These are phyloP conservation scores for Maccullochella peelii DNA, from an alignment of 2,113 vertebrate species.

Conservation along the genomic window DNA sequence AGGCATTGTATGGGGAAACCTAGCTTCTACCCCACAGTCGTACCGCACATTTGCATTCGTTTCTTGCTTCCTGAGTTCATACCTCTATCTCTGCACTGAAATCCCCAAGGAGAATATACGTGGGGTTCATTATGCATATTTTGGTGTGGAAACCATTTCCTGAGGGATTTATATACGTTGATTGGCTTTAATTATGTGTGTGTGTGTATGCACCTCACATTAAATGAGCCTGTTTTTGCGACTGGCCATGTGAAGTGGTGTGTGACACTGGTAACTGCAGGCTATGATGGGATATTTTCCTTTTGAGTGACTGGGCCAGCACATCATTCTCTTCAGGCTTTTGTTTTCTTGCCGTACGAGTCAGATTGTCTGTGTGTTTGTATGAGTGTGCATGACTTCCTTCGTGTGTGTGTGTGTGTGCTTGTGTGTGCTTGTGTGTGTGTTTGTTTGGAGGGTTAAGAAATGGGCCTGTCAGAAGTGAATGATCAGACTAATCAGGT, in stretches of 20 bases:
- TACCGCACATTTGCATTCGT: slow-evolving; percentile 67
- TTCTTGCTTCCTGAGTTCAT: slow-evolving; percentile 44
- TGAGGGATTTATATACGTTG: slow-evolving; percentile 39
- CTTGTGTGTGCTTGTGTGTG: slow-evolving; percentile 13
- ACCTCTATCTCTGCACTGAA: slow-evolving; percentile 20
- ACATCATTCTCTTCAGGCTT: slow-evolving; percentile 39
- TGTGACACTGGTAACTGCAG: slow-evolving; percentile 61
- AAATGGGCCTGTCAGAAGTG: slow-evolving; percentile 76
- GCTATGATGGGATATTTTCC: slow-evolving; percentile 72
- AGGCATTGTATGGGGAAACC: slow-evolving; percentile 39
- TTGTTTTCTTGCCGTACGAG: slow-evolving; percentile 42
- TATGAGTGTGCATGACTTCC: slow-evolving; percentile 4
- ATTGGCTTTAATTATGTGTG: slow-evolving; percentile 42
- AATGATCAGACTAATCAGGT: slow-evolving; percentile 79
- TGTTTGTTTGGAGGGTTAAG: slow-evolving; percentile 40
- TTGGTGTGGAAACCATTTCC: slow-evolving; percentile 33
- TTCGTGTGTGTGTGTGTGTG: slow-evolving; percentile 1
- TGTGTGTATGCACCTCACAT: slow-evolving; percentile 19
- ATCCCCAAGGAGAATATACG: slow-evolving; percentile 33
- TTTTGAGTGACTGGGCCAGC: slow-evolving; percentile 55
- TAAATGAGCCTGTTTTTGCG: slow-evolving; percentile 53
- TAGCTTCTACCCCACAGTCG: slow-evolving; percentile 28
- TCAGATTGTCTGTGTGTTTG: slow-evolving; percentile 37
- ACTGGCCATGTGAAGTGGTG: slow-evolving; percentile 60
- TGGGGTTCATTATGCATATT: slow-evolving; percentile 44